phyloP scores from a whole-genome alignment of 2,888 invertebrate genomes.

The Parnassius glacialis region DNA sequence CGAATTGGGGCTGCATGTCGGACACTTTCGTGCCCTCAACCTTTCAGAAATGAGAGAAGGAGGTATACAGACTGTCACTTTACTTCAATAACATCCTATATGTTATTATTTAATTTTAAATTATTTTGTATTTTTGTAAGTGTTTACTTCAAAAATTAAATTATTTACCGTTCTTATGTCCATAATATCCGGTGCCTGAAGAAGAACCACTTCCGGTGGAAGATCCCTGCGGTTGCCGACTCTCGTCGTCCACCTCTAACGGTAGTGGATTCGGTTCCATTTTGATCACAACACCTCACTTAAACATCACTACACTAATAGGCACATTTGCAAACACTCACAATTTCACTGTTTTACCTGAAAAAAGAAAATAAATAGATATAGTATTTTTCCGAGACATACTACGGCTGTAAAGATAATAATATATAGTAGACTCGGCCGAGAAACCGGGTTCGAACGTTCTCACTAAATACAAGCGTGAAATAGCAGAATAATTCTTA shows the following conservation, averaged over 20 bases:
- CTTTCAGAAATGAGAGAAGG: no score
- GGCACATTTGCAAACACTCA: conserved; percentile 18
- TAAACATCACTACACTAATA: conserved; percentile 32
- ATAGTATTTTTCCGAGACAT: not conserved
- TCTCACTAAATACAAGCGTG: no score
- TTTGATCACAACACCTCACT: conserved; percentile 34
- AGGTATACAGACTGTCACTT: no score
- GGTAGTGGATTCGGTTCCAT: conserved; percentile 65
- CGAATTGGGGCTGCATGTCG: no score
- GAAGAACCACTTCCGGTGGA: conserved; percentile 73
- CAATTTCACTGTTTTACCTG: conserved; percentile 18
- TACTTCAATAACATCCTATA: no score
- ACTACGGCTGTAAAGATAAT: no score
- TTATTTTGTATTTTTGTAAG: no score
- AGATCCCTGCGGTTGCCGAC: conserved; percentile 63
- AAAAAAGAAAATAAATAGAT: conserved; percentile 6
- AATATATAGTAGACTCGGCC: no score
- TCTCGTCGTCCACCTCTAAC: conserved; percentile 66
- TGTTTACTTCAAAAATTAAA: not conserved
- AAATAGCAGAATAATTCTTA: no score
- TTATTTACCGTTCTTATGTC: conserved; percentile 70
- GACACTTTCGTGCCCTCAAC: no score
- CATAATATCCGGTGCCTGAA: conserved; percentile 70
- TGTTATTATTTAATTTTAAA: no score
- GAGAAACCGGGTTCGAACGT: no score